phyloP scores from a whole-genome alignment of 2,113 vertebrate species.

The Solea solea region DNA sequence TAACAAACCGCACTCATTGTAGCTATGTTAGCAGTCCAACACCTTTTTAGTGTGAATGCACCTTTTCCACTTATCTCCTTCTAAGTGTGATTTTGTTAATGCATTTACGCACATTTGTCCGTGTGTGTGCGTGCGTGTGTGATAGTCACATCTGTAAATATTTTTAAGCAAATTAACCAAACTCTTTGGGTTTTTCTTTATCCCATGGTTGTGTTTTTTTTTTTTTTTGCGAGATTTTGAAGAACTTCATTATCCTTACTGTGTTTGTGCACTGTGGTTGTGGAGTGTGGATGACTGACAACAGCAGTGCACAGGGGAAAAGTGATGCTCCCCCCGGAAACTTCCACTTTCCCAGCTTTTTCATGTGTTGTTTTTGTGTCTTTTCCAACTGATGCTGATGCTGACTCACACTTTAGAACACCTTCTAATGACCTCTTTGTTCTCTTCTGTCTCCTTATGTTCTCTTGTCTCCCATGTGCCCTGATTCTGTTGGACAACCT shows the following conservation, averaged over 20 bases:
- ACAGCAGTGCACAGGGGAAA: neutral
- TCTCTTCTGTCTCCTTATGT: conserved; percentile 30
- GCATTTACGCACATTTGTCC: neutral
- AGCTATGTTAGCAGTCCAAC: neutral
- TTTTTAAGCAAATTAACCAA: conserved; percentile 6
- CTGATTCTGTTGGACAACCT: conserved; percentile 18
- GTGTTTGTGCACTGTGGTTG: neutral
- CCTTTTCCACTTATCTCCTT: neutral
- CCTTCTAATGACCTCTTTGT: conserved; percentile 28
- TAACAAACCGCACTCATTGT: neutral
- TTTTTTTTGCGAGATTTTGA: neutral
- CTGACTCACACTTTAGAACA: conserved; percentile 19
- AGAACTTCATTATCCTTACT: conserved; percentile 4
- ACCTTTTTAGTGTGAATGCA: neutral
- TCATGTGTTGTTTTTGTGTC: neutral
- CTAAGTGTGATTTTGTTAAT: too few species aligned
- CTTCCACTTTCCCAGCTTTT: neutral
- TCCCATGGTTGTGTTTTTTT: neutral
- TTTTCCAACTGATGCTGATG: neutral
- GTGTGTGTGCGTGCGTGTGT: neutral
- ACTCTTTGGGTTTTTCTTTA: conserved; percentile 6
- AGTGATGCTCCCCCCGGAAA: neutral
- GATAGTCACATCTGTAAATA: neutral
- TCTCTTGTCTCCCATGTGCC: conserved; percentile 17
- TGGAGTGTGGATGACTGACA: neutral